Conservation (phyloP, 2,113 vertebrate species). For the Phrynosoma blainvillii region DNA sequence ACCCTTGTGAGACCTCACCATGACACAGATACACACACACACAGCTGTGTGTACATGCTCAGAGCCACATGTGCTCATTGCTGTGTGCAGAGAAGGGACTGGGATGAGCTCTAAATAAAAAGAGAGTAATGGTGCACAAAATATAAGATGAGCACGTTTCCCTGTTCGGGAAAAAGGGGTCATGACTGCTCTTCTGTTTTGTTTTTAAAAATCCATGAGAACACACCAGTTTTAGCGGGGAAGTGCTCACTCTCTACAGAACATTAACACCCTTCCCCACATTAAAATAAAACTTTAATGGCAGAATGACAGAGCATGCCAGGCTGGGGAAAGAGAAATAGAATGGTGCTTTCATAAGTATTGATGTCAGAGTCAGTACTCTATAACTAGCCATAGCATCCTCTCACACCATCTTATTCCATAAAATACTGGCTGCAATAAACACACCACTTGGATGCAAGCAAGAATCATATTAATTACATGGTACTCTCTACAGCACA, state of each 20-base stretch:
- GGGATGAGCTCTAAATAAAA: background rate
- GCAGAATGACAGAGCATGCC: background rate
- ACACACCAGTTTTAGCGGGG: background rate
- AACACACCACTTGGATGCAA: background rate
- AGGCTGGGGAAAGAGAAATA: background rate
- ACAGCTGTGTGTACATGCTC: background rate
- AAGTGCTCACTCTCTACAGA: background rate
- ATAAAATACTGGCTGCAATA: background rate
- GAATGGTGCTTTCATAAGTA: background rate
- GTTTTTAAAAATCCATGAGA: background rate
- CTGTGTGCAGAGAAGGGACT: background rate
- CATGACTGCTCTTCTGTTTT: background rate
- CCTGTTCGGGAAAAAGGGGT: no score
- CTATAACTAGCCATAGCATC: background rate
- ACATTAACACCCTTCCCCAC: background rate
- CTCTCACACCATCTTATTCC: background rate
- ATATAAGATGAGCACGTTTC: background rate
- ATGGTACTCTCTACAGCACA: background rate
- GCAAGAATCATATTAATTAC: background rate
- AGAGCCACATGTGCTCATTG: background rate
- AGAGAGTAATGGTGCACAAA: background rate
- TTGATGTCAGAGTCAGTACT: background rate
- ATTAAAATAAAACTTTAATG: conserved; percentile 12
- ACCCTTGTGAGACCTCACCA: background rate
- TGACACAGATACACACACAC: background rate